Evolutionary conservation across 2,797 vertebrate species (phyloP).

Genomic region (Labeo calbasu): DNA sequence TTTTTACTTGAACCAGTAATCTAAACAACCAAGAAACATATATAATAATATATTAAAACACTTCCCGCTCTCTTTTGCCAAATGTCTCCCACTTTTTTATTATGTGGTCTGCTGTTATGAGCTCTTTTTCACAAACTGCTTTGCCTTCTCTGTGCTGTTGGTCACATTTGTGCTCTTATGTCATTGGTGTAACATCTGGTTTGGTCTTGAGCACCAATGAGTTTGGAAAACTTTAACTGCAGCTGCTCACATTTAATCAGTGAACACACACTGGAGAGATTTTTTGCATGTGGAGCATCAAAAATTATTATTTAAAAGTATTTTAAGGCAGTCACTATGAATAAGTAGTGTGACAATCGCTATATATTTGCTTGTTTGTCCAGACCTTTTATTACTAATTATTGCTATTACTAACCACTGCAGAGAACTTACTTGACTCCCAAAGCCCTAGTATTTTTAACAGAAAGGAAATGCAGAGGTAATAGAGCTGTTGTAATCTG

Average conservation of each 20-base stretch:
- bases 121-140: background rate
- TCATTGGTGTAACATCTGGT: background rate
- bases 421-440: background rate
- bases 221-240: background rate
- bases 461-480: constrained; percentile 51
- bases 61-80: too few relatives aligned
- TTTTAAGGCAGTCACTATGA: background rate
- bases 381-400: background rate
- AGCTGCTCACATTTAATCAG: background rate
- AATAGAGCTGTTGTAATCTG: constrained; percentile 51
- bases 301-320: background rate
- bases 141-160: background rate
- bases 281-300: constrained; percentile 6
- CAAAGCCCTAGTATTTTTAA: constrained; percentile 14
- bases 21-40: too few relatives aligned
- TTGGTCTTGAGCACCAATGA: background rate
- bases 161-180: background rate
- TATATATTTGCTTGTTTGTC: constrained; percentile 1
- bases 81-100: background rate
- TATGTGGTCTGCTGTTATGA: background rate
- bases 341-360: background rate
- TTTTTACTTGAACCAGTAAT: too few relatives aligned
- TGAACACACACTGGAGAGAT: background rate
- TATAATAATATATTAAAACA: too few relatives aligned
- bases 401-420: background rate